These are phyloP conservation scores for Gavialis gangeticus DNA, from an alignment of 2,113 vertebrate species.

Conservation along the genomic window DNA sequence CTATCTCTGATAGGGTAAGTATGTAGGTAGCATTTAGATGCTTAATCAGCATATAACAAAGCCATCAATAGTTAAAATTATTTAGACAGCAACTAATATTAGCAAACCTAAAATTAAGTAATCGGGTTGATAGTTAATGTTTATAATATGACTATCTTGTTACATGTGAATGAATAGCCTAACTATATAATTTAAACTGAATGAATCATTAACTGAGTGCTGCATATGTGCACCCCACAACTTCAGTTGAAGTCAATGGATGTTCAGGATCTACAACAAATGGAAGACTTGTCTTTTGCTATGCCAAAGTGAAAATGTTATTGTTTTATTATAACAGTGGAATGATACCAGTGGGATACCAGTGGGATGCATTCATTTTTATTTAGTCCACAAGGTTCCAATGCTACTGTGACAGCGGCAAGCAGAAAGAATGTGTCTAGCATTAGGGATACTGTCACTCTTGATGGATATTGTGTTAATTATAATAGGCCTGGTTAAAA, in stretches of 20 bases:
- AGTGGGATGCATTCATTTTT: not conserved
- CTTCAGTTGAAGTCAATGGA: not conserved
- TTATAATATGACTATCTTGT: slow-evolving; percentile 17
- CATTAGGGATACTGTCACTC: not conserved
- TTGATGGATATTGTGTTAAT: not conserved
- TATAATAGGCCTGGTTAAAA: not conserved
- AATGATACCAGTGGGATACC: accelerated
- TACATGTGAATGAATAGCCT: slow-evolving; percentile 12
- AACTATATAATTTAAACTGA: slow-evolving; percentile 1
- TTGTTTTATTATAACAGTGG: not conserved
- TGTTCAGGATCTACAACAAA: not conserved
- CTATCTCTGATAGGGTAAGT: not conserved
- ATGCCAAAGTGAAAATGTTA: not conserved
- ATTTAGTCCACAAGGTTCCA: not conserved
- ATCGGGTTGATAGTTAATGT: slow-evolving; percentile 31
- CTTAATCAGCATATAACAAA: slow-evolving; percentile 64
- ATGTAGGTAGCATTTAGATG: slow-evolving; percentile 29
- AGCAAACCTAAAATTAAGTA: slow-evolving; percentile 44
- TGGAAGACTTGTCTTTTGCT: not conserved
- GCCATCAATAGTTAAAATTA: slow-evolving; percentile 7
- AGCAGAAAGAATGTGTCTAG: not conserved
- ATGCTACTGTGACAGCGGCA: not conserved
- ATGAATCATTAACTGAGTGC: not conserved
- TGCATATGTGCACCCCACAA: not conserved
- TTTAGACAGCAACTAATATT: slow-evolving; percentile 45